A percentile compares a stretch with the other conserved stretches of the same genome.
Conservation (phyloP, 2,888 invertebrate genomes). For the Celastrina argiolus region DNA sequence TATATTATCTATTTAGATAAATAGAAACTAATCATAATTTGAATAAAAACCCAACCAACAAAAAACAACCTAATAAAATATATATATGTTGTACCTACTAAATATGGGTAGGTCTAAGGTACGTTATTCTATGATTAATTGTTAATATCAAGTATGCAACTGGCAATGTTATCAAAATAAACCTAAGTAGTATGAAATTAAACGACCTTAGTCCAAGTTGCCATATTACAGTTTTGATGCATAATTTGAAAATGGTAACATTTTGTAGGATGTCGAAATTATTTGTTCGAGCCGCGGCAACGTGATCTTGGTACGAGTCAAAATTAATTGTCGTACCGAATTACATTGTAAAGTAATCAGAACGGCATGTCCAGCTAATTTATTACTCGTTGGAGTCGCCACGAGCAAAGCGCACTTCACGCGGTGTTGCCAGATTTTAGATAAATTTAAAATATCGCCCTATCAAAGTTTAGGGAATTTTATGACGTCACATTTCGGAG, state of each 20-base stretch:
- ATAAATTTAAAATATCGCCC: slow-evolving; percentile 13
- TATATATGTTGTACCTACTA: too few relatives aligned
- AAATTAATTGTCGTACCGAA: slow-evolving; percentile 22
- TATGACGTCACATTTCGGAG: slow-evolving; percentile 7
- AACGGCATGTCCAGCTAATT: slow-evolving; percentile 13
- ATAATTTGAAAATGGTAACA: neutral
- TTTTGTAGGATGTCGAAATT: slow-evolving; percentile 15
- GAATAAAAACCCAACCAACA: too few relatives aligned
- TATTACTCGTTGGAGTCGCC: slow-evolving; percentile 5
- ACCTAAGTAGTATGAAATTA: neutral
- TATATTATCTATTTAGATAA: too few relatives aligned
- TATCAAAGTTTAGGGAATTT: slow-evolving; percentile 11
- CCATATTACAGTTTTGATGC: neutral
- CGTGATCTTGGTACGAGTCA: slow-evolving; percentile 13
- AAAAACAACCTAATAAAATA: too few relatives aligned
- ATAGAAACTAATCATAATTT: too few relatives aligned
- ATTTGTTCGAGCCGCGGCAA: slow-evolving; percentile 14
- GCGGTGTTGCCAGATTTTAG: slow-evolving; percentile 14
- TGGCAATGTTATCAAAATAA: neutral
- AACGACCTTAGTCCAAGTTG: neutral
- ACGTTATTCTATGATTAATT: too few relatives aligned
- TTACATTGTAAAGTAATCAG: slow-evolving; percentile 21
- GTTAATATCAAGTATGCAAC: too few relatives aligned
- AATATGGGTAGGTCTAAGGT: too few relatives aligned
- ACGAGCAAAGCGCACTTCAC: slow-evolving; percentile 18